These are phyloP conservation scores for Probosciger aterrimus DNA, from an alignment of 2,113 vertebrate genomes.

Conservation along the genomic window DNA sequence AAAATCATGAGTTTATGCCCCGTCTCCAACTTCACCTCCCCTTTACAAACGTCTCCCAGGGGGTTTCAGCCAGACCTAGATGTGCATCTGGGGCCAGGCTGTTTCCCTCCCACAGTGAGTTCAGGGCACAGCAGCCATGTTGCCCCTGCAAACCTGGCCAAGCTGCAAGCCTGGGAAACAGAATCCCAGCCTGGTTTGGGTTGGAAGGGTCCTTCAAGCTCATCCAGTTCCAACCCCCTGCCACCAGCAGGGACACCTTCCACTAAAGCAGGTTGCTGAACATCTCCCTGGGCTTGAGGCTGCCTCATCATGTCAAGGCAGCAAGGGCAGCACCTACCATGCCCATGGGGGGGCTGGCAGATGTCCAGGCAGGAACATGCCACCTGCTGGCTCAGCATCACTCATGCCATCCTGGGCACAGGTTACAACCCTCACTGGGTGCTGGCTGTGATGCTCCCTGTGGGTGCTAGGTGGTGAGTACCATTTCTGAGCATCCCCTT, in stretches of 20 bases:
- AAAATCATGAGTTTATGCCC: background rate
- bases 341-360: background rate
- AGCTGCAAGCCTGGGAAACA: background rate
- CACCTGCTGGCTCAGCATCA: background rate
- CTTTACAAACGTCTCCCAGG: background rate
- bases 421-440: background rate
- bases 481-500: background rate
- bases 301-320: background rate
- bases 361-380: background rate
- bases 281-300: background rate
- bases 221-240: background rate
- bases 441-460: rapidly evolving
- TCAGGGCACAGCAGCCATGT: background rate
- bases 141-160: too few species aligned
- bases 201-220: background rate
- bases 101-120: background rate
- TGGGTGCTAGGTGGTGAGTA: background rate
- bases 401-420: rapidly evolving
- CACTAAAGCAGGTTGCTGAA: background rate
- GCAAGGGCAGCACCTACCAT: background rate
- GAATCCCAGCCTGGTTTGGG: background rate
- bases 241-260: background rate
- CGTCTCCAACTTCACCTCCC: background rate
- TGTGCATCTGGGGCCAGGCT: background rate
- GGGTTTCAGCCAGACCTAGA: background rate